A percentile compares a stretch with the other conserved stretches of the same genome.
Evolutionary conservation across 92 coral and sea anemone species (phyloP).

Genomic region (Desmophyllum pertusum): DNA sequence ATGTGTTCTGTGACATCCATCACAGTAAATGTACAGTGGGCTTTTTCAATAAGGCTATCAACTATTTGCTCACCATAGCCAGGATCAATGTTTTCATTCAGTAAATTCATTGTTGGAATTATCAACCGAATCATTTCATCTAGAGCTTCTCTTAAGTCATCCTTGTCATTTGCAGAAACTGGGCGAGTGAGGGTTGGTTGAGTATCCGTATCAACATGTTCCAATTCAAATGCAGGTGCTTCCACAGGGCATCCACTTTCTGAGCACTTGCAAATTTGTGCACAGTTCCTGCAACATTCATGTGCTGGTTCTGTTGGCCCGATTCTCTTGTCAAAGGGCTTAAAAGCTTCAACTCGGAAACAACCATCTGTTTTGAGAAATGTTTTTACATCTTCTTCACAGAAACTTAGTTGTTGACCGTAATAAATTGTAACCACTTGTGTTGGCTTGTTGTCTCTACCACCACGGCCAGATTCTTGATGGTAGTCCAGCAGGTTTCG

Average conservation of each 20-base stretch:
- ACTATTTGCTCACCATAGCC: slow-evolving; percentile 45
- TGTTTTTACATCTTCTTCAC: slow-evolving; percentile 57
- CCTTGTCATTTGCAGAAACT: slow-evolving; percentile 40
- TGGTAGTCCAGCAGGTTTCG: slow-evolving; percentile 38
- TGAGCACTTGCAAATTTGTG: slow-evolving; percentile 37
- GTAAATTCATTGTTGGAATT: slow-evolving; percentile 22
- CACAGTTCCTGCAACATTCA: slow-evolving; percentile 55
- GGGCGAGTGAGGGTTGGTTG: slow-evolving; percentile 40
- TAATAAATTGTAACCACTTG: slow-evolving; percentile 46
- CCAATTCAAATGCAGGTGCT: slow-evolving; percentile 29
- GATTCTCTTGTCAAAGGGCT: slow-evolving; percentile 53
- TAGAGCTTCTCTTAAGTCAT: slow-evolving; percentile 44
- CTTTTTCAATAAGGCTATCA: slow-evolving; percentile 41
- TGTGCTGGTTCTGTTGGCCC: slow-evolving; percentile 29
- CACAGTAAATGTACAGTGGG: slow-evolving; percentile 45
- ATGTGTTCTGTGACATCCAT: slow-evolving; percentile 48
- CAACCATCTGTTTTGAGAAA: slow-evolving; percentile 62
- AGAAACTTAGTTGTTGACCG: slow-evolving; percentile 51
- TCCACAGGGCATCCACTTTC: slow-evolving; percentile 1
- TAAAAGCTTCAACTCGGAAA: slow-evolving; percentile 56
- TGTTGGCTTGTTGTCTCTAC: slow-evolving; percentile 28
- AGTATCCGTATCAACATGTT: not conserved
- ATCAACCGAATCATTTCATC: slow-evolving; percentile 23
- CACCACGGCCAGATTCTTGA: slow-evolving; percentile 51
- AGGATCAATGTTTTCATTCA: slow-evolving; percentile 15